Evolutionary conservation across 2,888 invertebrate genomes (phyloP), one percentile per base, ranked within the genome.

Genomic region (Lasioglossum marginatum): DNA sequence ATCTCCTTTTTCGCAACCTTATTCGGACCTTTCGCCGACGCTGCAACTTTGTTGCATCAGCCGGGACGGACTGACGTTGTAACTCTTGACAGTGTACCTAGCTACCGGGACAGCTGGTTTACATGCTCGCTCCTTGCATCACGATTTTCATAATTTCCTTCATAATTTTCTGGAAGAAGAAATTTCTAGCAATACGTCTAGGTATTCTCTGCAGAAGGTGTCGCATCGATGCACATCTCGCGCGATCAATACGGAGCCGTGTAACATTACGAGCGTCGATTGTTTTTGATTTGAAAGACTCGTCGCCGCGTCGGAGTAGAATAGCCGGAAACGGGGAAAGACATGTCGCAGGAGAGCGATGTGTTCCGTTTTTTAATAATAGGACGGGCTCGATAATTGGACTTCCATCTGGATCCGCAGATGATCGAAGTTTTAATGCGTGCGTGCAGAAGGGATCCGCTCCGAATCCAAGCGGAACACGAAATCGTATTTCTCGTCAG

Each of bases 361-460:
- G 27, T 6, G 19, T 6, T 4, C 23, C 10, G 27, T 45, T 76
- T 63, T 27, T 5, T 43, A 14, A 76, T 76, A 43, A 45, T 16
- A 14, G 37, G 6, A 63, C 16, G 10, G 43, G 6, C 10, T 14
- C 63, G 60, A 40, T 63, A 63, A 23, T 63, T 16, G 43, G 27
- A 66, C 23, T 45, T 48, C 52, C 73, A 34, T 74, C 31, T 34
- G 48, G 16, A 34, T 37, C 52, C 34, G 1, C 48, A 37, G 34
- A 31, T 6, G 73, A 74, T 74, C 52, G 37, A 74, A 52, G n/a
- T n/a, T 74, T 74, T 52, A 74, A 37, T 19, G 31, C 66, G 34
- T 34, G 23, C 68, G 68, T 1, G 34, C 31, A 5, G 66, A 2
- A 19, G 34, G 68, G 37, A n/a, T n/a, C 23, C n/a, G n/a, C 10